Base-by-base conservation (phyloP, 1,140 invertebrate species). In the Diuraphis noxia region DNA sequence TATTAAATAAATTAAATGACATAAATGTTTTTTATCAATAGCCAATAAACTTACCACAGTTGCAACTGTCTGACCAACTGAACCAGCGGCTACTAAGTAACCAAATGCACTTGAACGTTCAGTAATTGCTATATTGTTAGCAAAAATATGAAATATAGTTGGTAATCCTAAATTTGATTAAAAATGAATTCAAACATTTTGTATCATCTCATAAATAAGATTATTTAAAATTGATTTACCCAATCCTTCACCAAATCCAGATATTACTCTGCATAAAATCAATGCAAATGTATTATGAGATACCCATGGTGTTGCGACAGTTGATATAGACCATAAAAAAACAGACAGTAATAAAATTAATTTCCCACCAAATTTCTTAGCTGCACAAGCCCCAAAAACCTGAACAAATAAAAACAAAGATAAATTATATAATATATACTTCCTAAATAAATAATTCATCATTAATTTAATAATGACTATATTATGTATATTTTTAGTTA, bases 81-180 rank as follows among this genome's bases (percentile, higher is more conserved):
- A 96, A 41, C 96, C 96, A 92, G 95, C 95, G 82, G 96, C 96
- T 56, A 97, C 95, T 41, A 97, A 94, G 93, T 97, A 97, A 23
- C 96, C 96, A 94, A 97, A 97, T 23, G 96, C 96, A 92, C 96
- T 93, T 30, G 96, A 97, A 92, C 96, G 94, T 93, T 97, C 96
- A 93, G 97, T 96, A 77, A 96, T 95, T 63, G 96, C 96, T 92
- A 97, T 95, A 93, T 95, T 95, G 93, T 97, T 95, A 90, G 96
- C 96, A 94, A 97, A 97, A 92, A 97, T 95, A 93, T 97, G 96
- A 94, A 97, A 97, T 93, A 97, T 96, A 82, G 96, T 97, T 34
- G 97, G 97, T 88, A 97, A 94, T 93, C 96, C 96, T 96, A 84
- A 52, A 91, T 46, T 21, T 34, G 8, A 91, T 63, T 23, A 41